These are phyloP conservation scores for Limosa lapponica DNA, from an alignment of 2,797 vertebrate species.

Conservation along the genomic window DNA sequence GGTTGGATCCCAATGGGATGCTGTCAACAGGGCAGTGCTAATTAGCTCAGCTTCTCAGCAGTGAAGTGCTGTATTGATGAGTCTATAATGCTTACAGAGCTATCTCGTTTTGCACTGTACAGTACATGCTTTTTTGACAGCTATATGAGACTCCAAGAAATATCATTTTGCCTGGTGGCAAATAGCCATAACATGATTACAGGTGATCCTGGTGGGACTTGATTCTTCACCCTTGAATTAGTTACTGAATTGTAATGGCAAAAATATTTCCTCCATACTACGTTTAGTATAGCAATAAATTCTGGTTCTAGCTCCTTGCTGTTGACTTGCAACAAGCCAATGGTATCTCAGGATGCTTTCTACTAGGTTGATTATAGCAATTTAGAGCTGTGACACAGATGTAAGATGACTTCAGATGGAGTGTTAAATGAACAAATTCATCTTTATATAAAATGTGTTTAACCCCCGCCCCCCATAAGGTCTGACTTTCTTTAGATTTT, in stretches of 20 bases:
- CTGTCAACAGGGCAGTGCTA: neutral
- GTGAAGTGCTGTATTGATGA: neutral
- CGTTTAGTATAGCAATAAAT: neutral
- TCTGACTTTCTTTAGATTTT: slow-evolving; percentile 12
- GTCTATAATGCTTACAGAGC: neutral
- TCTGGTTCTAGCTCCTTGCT: neutral
- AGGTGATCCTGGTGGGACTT: neutral
- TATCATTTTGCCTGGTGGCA: neutral
- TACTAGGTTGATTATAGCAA: neutral
- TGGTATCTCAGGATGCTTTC: neutral
- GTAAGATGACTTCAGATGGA: neutral
- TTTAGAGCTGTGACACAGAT: neutral
- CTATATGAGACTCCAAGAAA: neutral
- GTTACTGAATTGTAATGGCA: neutral
- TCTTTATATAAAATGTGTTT: neutral
- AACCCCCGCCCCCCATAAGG: fast-evolving
- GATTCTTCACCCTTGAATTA: neutral
- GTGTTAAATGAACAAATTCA: neutral
- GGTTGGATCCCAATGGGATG: neutral
- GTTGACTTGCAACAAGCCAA: neutral
- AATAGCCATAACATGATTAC: neutral
- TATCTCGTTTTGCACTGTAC: neutral
- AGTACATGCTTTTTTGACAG: neutral
- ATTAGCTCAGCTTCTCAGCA: neutral
- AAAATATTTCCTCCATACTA: neutral